Evolutionary conservation across 2,888 invertebrate species (phyloP), one percentile per base, ranked within the genome.

Genomic region (Ypsolopha scabrella): DNA sequence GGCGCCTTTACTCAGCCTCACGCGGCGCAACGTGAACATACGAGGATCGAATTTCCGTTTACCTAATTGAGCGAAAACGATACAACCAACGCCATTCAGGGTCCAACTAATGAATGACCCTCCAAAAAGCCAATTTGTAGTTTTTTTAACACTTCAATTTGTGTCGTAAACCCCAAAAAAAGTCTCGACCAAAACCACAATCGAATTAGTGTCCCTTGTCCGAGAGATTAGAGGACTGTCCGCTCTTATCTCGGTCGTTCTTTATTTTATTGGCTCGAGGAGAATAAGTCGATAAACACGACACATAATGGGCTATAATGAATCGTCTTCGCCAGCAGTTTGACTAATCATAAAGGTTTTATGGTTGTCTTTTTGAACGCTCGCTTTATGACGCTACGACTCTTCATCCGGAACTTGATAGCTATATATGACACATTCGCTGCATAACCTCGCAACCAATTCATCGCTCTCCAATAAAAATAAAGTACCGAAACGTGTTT

Each of bases 191-290:
- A 75, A 85, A 85, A 86, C 86, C 86, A 86, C 86, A 86, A 83
- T 85, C 85, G 82, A 86, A 86, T 86, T 86, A 86, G 86, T 83
- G 85, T 83, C 83, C 86, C 85, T 83, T 86, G 86, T 86, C 83
- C 79, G 77, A 79, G 79, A 86, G 86, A 86, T 86, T 86, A 85
- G 82, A 81, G 75, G 78, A 81, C 80, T 80, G 85, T 83, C 86
- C 79, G 76, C 69, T 75, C 76, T 85, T 85, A 86, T 86, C 86
- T 85, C 70, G 78, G 75, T 83, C 85, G 82, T 86, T 82, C 85
- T 82, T 86, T 86, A 86, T 85, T 86, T 86, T 83, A 85, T 85
- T 85, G 80, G 82, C 79, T 82, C 80, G 85, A 81, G 79, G 80
- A 77, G 82, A 80, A 80, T 75, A 76, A 80, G 78, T 75, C 83